Percentiles rank a stretch among this genome's conserved stretches.
Conservation (phyloP, 2,113 vertebrate species). For the Scytalopus superciliaris region DNA sequence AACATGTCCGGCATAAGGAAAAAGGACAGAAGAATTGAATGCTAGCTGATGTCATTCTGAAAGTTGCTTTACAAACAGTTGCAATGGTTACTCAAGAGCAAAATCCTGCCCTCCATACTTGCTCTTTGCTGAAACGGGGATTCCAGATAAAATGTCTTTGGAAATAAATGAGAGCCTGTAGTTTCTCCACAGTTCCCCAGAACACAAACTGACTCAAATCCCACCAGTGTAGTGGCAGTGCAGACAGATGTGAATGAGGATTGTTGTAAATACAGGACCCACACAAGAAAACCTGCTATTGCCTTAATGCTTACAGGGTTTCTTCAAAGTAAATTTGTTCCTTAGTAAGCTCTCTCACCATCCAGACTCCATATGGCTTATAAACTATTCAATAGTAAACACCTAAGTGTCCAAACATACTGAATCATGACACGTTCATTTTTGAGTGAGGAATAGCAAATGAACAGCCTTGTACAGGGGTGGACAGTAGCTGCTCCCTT, state of each 20-base stretch:
- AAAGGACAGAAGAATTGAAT: background rate
- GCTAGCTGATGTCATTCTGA: background rate
- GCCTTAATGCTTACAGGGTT: background rate
- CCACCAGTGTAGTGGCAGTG: background rate
- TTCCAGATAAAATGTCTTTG: background rate
- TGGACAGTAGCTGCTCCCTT: background rate
- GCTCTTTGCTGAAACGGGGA: background rate
- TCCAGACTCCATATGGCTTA: slow-evolving; percentile 40
- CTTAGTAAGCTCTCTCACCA: background rate
- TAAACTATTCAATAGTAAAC: slow-evolving; percentile 25
- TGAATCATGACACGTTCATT: background rate
- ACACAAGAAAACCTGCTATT: background rate
- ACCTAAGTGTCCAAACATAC: slow-evolving; percentile 8
- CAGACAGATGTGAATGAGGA: background rate
- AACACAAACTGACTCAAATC: background rate
- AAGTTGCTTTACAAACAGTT: background rate
- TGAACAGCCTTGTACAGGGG: background rate
- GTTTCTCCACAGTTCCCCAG: background rate
- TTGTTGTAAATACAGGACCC: background rate
- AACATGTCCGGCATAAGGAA: background rate
- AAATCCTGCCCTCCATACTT: background rate
- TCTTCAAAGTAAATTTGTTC: slow-evolving; percentile 18
- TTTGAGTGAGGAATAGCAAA: slow-evolving; percentile 26
- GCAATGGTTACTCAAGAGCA: background rate
- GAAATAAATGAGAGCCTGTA: background rate